These are phyloP conservation scores for Platalea minor DNA, from an alignment of 2,797 vertebrate genomes.

Conservation along the genomic window DNA sequence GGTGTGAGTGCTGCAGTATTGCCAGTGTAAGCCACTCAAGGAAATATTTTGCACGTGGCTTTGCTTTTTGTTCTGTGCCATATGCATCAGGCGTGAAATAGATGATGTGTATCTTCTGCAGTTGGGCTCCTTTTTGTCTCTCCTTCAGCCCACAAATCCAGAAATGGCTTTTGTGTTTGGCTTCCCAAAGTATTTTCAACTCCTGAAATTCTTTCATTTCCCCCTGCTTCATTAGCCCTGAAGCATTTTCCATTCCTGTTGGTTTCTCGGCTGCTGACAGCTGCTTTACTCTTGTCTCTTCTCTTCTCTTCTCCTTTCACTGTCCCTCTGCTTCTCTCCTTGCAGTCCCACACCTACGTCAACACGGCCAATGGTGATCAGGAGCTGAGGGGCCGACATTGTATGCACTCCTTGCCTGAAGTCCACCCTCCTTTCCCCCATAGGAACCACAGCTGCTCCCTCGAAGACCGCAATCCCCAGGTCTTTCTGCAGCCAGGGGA, in stretches of 20 bases:
- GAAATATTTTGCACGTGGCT: not conserved
- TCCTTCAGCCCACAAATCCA: not conserved
- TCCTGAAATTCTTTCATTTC: not conserved
- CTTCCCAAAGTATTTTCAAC: not conserved
- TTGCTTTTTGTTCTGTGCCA: not conserved
- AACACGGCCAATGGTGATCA: slow-evolving; percentile 91
- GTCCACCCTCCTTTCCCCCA: slow-evolving; percentile 82
- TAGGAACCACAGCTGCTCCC: slow-evolving; percentile 81
- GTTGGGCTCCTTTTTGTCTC: not conserved
- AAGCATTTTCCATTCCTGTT: not conserved
- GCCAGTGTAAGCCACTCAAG: not conserved
- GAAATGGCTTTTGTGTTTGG: not conserved
- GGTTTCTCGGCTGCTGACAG: not conserved
- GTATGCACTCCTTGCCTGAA: slow-evolving; percentile 91
- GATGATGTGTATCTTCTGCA: not conserved
- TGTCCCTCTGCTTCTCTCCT: slow-evolving; percentile 54
- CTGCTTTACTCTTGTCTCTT: not conserved
- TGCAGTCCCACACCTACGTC: slow-evolving; percentile 96
- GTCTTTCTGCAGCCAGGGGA: slow-evolving; percentile 92
- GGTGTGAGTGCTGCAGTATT: not conserved
- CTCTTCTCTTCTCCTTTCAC: slow-evolving; percentile 25
- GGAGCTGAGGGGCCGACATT: slow-evolving; percentile 87
- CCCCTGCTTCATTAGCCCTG: not conserved
- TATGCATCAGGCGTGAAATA: rapidly evolving
- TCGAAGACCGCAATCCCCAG: slow-evolving; percentile 88